Conservation (phyloP, 2,797 vertebrate genomes). For the Trachurus trachurus region DNA sequence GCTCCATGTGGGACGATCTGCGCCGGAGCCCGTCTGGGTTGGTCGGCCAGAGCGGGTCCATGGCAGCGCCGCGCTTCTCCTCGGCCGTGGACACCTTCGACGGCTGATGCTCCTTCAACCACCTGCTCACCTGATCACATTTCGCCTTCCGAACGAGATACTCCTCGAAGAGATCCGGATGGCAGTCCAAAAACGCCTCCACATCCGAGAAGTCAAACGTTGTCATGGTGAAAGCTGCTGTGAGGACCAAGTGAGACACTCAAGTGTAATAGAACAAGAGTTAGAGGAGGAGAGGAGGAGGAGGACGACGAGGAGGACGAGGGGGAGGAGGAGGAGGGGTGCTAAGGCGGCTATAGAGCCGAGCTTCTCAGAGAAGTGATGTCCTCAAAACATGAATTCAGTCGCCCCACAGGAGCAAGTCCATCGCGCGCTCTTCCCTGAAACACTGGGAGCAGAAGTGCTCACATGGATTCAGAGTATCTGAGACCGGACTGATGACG, state of each 20-base stretch:
- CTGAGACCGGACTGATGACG: slow-evolving; percentile 53
- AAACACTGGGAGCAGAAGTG: slow-evolving; percentile 29
- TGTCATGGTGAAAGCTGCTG: slow-evolving; percentile 76
- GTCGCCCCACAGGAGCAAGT: slow-evolving; percentile 30
- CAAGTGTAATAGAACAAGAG: slow-evolving; percentile 29
- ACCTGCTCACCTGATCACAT: slow-evolving; percentile 83
- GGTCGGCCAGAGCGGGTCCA: slow-evolving; percentile 75
- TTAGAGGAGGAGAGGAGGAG: neutral
- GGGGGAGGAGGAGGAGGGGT: neutral
- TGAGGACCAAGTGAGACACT: slow-evolving; percentile 21
- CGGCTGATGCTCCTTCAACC: slow-evolving; percentile 82
- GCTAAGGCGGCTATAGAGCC: slow-evolving; percentile 1
- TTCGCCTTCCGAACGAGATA: slow-evolving; percentile 86
- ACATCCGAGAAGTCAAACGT: slow-evolving; percentile 87
- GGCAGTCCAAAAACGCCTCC: slow-evolving; percentile 87
- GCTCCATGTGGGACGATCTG: slow-evolving; percentile 88
- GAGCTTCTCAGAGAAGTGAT: slow-evolving; percentile 49
- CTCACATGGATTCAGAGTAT: slow-evolving; percentile 43
- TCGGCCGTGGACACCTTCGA: slow-evolving; percentile 74
- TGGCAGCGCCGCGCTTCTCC: slow-evolving; percentile 71
- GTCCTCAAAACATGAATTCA: slow-evolving; percentile 43
- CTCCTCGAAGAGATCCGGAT: slow-evolving; percentile 88
- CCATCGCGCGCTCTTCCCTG: slow-evolving; percentile 20
- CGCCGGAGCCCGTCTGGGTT: slow-evolving; percentile 83
- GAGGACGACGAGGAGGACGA: neutral